phyloP scores from a whole-genome alignment of 1,140 invertebrate species.

The Orius insidiosus region DNA sequence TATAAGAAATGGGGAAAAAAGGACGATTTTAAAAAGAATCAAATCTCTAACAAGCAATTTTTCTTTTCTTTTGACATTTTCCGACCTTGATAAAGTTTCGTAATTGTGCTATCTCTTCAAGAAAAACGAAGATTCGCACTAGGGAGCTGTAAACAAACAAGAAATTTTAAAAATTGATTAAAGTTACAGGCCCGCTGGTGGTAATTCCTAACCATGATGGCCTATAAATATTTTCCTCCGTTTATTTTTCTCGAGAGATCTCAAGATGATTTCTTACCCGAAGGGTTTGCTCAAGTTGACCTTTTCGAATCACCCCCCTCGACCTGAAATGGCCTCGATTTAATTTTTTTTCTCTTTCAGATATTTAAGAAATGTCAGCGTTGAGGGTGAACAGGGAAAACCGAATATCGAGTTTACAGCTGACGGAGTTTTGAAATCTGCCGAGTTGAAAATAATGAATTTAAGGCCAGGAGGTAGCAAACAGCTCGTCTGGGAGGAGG shows the following conservation, averaged over 20 bases:
- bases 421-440: conserved; percentile 69
- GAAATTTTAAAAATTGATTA: too few species aligned
- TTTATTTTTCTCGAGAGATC: background rate
- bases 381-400: conserved; percentile 57
- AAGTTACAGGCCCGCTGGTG: too few species aligned
- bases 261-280: background rate
- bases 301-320: background rate
- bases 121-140: too few species aligned
- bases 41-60: too few species aligned
- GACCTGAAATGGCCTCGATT: background rate
- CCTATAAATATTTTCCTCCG: background rate
- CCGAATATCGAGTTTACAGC: conserved; percentile 73
- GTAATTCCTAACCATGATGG: too few species aligned
- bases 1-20: too few species aligned
- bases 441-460: conserved; percentile 86
- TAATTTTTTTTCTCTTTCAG: conserved; percentile 29
- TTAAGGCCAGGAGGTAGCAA: conserved; percentile 56
- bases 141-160: too few species aligned
- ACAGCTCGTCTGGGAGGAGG: conserved; percentile 78
- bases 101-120: too few species aligned
- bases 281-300: background rate
- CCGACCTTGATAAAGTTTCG: too few species aligned
- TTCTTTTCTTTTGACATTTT: too few species aligned
- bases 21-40: too few species aligned
- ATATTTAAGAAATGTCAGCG: conserved; percentile 66